Evolutionary conservation across 2,888 invertebrate genomes (phyloP), one percentile per base, ranked within the genome.

Genomic region (Drosophila antonietae): DNA sequence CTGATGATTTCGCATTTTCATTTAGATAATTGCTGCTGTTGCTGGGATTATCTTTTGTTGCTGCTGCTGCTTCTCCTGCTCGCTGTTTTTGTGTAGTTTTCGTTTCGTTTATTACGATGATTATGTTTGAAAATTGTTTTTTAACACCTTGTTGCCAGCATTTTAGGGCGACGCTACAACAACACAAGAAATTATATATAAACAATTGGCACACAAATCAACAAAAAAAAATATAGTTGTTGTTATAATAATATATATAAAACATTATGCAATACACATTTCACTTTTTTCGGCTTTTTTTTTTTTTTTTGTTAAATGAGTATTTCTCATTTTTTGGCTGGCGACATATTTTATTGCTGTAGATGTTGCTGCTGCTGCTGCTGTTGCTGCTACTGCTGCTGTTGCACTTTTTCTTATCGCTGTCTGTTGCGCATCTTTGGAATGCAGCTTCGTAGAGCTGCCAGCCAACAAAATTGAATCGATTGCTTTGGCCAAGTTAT

Each of bases 1-100:
- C 28, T 28, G 85, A 75, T 89, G 90, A 77, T 88, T 88, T 74
- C 88, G 86, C 90, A 86, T 89, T 86, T 86, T 88, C 87, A 81
- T 81, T 80, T 84, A 83, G 81, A 75, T 85, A 81, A 81, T 80
- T 78, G 41, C 41, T 37, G 28, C 5, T 33, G 63, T 52, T 68
- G 62, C 49, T 51, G 49, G 49, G 59, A 65, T 55, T 68, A 64
- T 33, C 49, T 51, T 5, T 33, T 1, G 2, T 33, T 1, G 2
- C 49, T 49, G 0, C 49, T 49, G 0, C 49, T n/a, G 15, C 20
- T 66, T 53, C 49, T 15, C 68, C 63, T 60, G 72, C 78, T 73
- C 68, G 55, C 52, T 68, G 47, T 37, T 49, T 39, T 63, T 57
- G 64, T 52, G 47, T 67, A 52, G 73, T 65, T 60, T 58, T 23